Evolutionary conservation across 37 sponge, comb jelly and placozoan genomes (phyloP).

Genomic region (Dysidea cf. avara): DNA sequence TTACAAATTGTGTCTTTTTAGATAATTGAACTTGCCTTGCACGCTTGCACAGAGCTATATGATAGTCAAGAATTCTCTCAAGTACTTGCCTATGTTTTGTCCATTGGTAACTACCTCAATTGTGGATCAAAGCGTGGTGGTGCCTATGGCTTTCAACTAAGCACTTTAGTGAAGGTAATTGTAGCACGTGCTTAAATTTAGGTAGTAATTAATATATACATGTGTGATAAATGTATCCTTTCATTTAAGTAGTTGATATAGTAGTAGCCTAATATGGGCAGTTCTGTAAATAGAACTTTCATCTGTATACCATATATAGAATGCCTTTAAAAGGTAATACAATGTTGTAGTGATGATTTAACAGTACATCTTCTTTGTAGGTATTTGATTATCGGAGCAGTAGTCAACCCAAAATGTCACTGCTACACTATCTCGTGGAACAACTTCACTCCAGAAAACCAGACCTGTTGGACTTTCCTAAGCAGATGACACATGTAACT

Average conservation of each 20-base stretch:
- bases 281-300: neutral
- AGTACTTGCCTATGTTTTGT: slow-evolving; percentile 69
- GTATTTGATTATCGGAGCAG: slow-evolving; percentile 41
- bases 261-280: neutral
- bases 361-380: slow-evolving; percentile 14
- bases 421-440: slow-evolving; percentile 55
- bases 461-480: slow-evolving; percentile 37
- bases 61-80: slow-evolving; percentile 40
- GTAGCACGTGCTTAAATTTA: neutral
- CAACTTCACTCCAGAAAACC: slow-evolving; percentile 44
- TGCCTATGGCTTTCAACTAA: slow-evolving; percentile 78
- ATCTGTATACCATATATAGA: neutral
- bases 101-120: slow-evolving; percentile 89
- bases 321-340: neutral
- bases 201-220: too few species aligned
- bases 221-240: too few species aligned
- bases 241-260: too few species aligned
- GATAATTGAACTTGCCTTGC: slow-evolving; percentile 59
- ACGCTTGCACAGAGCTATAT: slow-evolving; percentile 68
- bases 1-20: neutral
- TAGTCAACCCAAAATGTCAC: slow-evolving; percentile 27
- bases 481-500: slow-evolving; percentile 31
- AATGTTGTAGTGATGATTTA: neutral
- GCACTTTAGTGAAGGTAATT: slow-evolving; percentile 62
- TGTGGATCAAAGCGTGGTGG: slow-evolving; percentile 64